Percentiles rank a stretch among this genome's conserved stretches.
These are phyloP conservation scores for Accipiter virgatus DNA, from an alignment of 2,113 vertebrate species.

Conservation along the genomic window DNA sequence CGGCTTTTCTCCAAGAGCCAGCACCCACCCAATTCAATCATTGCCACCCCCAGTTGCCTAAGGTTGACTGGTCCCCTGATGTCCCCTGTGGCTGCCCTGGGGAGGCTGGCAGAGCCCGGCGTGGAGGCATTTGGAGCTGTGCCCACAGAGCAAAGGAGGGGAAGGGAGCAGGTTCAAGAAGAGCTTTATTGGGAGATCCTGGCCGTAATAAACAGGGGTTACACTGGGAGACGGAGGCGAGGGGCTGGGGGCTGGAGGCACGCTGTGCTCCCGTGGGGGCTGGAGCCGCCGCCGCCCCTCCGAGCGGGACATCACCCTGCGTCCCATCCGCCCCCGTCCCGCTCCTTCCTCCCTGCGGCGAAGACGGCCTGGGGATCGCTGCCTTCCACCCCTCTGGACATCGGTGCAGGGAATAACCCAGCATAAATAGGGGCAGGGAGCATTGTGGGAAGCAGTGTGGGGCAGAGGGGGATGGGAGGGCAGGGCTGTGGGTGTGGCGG, in stretches of 20 bases:
- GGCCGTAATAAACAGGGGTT: constrained; percentile 50
- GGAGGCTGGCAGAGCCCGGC: rapidly evolving
- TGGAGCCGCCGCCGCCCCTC: background rate
- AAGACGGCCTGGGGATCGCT: rapidly evolving
- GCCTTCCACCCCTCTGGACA: background rate
- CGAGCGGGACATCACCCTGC: rapidly evolving
- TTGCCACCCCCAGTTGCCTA: background rate
- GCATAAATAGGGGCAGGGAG: background rate
- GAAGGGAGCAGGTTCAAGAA: background rate
- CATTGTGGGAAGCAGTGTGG: rapidly evolving
- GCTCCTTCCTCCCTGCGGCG: background rate
- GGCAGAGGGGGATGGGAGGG: background rate
- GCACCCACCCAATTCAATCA: background rate
- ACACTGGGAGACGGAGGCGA: background rate
- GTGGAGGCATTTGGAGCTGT: too few species aligned
- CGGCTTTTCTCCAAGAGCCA: background rate
- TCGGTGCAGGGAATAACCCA: rapidly evolving
- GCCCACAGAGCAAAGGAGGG: background rate
- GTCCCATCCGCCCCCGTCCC: background rate
- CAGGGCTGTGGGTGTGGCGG: rapidly evolving
- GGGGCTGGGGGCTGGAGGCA: background rate
- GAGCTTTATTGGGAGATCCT: constrained; percentile 40
- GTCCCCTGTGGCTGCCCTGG: background rate
- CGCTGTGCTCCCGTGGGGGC: background rate
- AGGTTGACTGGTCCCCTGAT: background rate